These are phyloP conservation scores for Dynastes maya DNA, from an alignment of 2,888 invertebrate species.

Conservation along the genomic window DNA sequence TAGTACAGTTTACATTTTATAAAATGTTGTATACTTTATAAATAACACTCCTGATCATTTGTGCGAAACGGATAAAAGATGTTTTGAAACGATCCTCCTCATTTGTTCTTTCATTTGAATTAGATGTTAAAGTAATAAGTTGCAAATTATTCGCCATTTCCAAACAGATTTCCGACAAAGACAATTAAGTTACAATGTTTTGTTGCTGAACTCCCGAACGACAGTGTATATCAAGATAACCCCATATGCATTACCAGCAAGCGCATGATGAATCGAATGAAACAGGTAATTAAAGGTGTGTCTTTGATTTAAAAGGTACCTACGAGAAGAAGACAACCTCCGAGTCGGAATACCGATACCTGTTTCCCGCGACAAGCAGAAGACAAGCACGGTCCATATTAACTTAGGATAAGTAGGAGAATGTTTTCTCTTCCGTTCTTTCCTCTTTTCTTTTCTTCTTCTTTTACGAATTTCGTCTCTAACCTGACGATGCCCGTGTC, in stretches of 20 bases:
- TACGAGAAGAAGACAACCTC: conserved; percentile 6
- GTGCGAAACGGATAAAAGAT: no score
- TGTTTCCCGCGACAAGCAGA: conserved; percentile 12
- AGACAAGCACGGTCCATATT: conserved; percentile 47
- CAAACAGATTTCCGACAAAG: no score
- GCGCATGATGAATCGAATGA: conserved; percentile 44
- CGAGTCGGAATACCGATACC: conserved; percentile 33
- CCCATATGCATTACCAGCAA: background rate
- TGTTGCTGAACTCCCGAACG: background rate
- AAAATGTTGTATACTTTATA: no score
- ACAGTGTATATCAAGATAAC: background rate
- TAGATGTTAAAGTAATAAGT: no score
- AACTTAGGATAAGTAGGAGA: conserved; percentile 51
- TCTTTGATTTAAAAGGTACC: conserved; percentile 48
- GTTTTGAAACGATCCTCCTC: no score
- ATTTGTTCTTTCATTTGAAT: no score
- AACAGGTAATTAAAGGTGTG: conserved; percentile 51
- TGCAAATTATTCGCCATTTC: no score
- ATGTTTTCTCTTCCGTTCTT: conserved; percentile 40
- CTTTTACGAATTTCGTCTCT: conserved; percentile 14
- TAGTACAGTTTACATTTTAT: no score
- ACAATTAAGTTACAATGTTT: no score
- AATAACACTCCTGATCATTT: no score
- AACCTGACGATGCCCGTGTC: conserved; percentile 13
- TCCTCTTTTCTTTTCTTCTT: conserved; percentile 12